phyloP scores from a whole-genome alignment of 2,888 invertebrate species.

The Phortica okadai region DNA sequence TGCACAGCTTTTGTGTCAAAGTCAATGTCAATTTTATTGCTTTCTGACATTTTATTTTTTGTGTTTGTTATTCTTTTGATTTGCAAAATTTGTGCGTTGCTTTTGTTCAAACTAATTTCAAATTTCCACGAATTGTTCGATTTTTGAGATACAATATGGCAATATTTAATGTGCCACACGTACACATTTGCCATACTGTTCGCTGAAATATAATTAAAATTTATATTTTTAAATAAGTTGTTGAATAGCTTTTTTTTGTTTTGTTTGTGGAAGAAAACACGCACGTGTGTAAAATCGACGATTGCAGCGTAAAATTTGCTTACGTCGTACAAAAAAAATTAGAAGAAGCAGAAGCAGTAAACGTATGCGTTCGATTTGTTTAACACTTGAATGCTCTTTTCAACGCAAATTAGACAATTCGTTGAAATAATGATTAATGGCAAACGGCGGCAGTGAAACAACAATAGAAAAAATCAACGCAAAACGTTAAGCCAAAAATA shows the following conservation, averaged over 20 bases:
- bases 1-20: background rate
- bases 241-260: too few species aligned
- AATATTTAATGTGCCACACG: background rate
- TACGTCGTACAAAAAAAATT: background rate
- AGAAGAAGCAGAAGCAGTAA: background rate
- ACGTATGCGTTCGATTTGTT: background rate
- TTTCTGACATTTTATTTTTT: background rate
- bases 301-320: background rate
- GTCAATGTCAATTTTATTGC: constrained; percentile 15
- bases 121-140: background rate
- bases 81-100: too few species aligned
- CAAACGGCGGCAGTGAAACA: background rate
- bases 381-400: background rate
- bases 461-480: background rate
- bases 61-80: background rate
- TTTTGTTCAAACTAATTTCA: too few species aligned
- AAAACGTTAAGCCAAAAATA: background rate
- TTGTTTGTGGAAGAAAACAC: too few species aligned
- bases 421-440: constrained; percentile 50
- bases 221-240: too few species aligned
- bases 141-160: background rate
- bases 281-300: too few species aligned
- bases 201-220: background rate
- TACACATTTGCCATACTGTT: background rate
- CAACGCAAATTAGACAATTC: constrained; percentile 40